Evolutionary conservation across 2,113 vertebrate species (phyloP), one percentile per base, ranked within the genome.

Genomic region (Narcine bancroftii): DNA sequence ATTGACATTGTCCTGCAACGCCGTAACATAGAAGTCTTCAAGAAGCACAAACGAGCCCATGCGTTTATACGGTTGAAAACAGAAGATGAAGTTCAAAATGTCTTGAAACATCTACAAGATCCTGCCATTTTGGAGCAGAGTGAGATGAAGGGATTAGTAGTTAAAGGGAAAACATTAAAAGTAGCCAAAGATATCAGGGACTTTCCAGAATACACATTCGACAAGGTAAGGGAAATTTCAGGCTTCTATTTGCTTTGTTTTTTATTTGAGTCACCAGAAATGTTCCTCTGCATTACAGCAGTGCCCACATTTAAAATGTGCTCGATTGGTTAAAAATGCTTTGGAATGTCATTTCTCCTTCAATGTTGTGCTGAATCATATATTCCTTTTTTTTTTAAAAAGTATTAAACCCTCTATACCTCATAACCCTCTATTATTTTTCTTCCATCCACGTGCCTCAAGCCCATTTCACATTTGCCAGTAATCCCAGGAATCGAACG

Each of bases 151-250:
- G 95, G 93, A 69, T 93, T 94, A 75, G 93, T 60, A 17, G 93
- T 91, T 36, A 93, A 53, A 0, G 95, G 94, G 10, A 94, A 94
- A 92, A 92, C 4, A 15, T 92, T 93, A 36, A 93, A 93, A 3
- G 42, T 92, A 91, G 93, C 45, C 13, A 92, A 92, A 7, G 65
- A 92, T 85, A 29, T 17, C 26, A 3, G 19, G 6, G 91, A 65
- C 66, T 24, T 42, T 0, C 11, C 39, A 92, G 69, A 91, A 13
- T 6, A 45, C 65, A 71, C 63, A 10, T 69, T 36, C 6, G 89
- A 71, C 11, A 91, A 91, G 89, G 89, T 91, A 91, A 91, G 5
- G 56, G 36, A 29, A 33, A 60, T 63, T 21, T 87, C 50, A 36
- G n/a, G 33, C n/a, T 60, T 3, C 6, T 6, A 17, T 60, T 85